phyloP scores from a whole-genome alignment of 1,140 invertebrate genomes.

The Heliconius hermathena region DNA sequence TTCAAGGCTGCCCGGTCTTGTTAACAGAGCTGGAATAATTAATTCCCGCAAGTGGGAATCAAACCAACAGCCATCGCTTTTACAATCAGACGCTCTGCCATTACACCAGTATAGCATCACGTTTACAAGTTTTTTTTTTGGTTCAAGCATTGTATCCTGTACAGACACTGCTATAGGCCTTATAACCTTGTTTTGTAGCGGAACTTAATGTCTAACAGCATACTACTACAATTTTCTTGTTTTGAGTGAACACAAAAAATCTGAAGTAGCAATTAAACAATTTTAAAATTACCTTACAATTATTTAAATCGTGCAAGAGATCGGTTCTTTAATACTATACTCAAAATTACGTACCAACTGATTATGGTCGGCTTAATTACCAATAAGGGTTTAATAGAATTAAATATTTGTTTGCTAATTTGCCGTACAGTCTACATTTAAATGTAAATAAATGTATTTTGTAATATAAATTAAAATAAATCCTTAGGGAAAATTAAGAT shows the following conservation, averaged over 20 bases:
- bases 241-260: not conserved
- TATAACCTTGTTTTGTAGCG: too few relatives aligned
- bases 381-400: not conserved
- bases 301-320: not conserved
- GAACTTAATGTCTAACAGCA: too few relatives aligned
- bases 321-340: not conserved
- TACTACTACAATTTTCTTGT: too few relatives aligned
- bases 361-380: not conserved
- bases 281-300: not conserved
- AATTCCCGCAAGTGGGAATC: too few relatives aligned
- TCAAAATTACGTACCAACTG: not conserved
- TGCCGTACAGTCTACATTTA: not conserved
- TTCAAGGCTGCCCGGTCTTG: too few relatives aligned
- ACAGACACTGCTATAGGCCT: too few relatives aligned
- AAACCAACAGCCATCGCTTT: too few relatives aligned
- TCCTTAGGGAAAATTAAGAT: not conserved
- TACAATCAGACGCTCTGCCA: too few relatives aligned
- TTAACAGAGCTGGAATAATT: too few relatives aligned
- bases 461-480: not conserved
- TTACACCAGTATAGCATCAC: too few relatives aligned
- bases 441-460: constrained; percentile 3
- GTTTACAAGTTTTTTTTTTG: too few relatives aligned
- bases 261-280: not conserved
- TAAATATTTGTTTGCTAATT: not conserved
- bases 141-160: too few relatives aligned